Evolutionary conservation across 1,140 invertebrate species (phyloP).

Genomic region (Drosophila navojoa): DNA sequence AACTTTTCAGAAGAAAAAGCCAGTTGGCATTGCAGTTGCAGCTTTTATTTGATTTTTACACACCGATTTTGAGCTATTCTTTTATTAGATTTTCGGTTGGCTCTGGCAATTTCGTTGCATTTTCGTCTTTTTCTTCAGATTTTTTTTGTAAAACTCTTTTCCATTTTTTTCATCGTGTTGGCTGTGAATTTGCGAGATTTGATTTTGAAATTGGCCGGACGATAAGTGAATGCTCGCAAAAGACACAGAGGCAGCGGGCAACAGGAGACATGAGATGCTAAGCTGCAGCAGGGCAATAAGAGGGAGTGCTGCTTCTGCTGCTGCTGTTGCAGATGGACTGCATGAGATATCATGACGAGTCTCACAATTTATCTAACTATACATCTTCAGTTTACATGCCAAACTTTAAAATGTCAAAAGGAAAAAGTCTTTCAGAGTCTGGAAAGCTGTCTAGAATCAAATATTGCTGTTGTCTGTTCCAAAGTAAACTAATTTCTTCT

Average conservation of each 20-base stretch:
- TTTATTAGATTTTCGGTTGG: slow-evolving; percentile 72
- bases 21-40: slow-evolving; percentile 64
- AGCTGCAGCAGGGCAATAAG: slow-evolving; percentile 34
- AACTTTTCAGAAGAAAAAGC: slow-evolving; percentile 36
- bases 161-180: slow-evolving; percentile 3
- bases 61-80: slow-evolving; percentile 79
- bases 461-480: no score
- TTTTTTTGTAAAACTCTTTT: slow-evolving; percentile 6
- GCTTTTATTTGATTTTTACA: slow-evolving; percentile 79
- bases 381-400: background rate
- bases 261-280: slow-evolving; percentile 43
- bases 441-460: no score
- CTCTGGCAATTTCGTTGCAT: slow-evolving; percentile 46
- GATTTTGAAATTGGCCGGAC: slow-evolving; percentile 72
- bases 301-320: background rate
- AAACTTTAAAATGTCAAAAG: background rate
- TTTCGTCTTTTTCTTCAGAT: slow-evolving; percentile 14
- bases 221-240: slow-evolving; percentile 21
- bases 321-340: background rate
- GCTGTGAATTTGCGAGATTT: slow-evolving; percentile 77
- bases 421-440: no score
- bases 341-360: slow-evolving; percentile 7
- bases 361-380: background rate
- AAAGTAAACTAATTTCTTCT: no score
- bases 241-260: slow-evolving; percentile 27